Evolutionary conservation across 37 sponge, comb jelly and placozoan genomes (phyloP), one percentile per base, ranked within the genome.

Genomic region (Beroe forskalii): DNA sequence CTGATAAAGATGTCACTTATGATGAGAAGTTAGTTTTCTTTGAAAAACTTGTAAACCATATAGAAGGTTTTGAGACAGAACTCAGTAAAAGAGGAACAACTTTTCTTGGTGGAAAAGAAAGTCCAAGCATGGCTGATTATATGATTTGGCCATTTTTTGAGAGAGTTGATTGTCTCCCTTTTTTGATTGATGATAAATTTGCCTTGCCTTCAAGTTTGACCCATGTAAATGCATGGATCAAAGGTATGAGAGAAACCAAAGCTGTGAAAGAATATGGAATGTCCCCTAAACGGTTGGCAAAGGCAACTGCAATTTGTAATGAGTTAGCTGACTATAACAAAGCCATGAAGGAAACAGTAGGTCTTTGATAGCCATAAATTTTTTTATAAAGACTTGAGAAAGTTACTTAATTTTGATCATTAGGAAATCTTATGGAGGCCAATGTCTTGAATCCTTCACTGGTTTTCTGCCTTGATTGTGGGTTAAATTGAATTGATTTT

Each of bases 101-200:
- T 17, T 80, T 43, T 25, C 31, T 80, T 4, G 86, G 86, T 41
- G 86, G 55, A 43, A 30, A 43, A 42, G 3, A 80, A 17, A 6
- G 55, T 12, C 86, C 86, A 6, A 33, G 86, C 30, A 80, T 80
- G 86, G 86, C 86, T 44, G 86, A 80, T 80, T 80, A 44, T 48
- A 80, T 80, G 86, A 39, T 80, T 25, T 80, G 44, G 44, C 86
- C 86, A n/a, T 80, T 38, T 43, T 80, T 44, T 80, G 86, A 80
- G 55, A 43, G 86, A 4, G 35, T 80, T 80, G 86, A 80, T 12
- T 32, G 38, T 9, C 43, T 80, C 12, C 86, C 86, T 20, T 20
- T 44, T 44, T 4, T 80, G 1, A 1, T 80, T 23, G 55, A 27
- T 6, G 44, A 41, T 25, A 27, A 20, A 23, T 44, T 80, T 27